Base-by-base conservation (phyloP, 1,140 invertebrate genomes). In the Epicauta chinensis region DNA sequence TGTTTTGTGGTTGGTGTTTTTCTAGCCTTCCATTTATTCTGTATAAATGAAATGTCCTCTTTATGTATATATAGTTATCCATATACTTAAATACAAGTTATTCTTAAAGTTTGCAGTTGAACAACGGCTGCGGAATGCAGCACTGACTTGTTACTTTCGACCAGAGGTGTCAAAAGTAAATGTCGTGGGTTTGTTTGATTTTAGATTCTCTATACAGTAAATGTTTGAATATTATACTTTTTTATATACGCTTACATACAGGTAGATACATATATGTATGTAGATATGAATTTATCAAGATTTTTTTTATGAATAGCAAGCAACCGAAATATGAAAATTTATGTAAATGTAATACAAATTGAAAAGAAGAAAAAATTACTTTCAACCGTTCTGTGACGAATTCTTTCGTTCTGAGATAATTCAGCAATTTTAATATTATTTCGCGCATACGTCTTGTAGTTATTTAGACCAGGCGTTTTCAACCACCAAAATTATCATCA, bases 141-240 rank as follows among this genome's bases (percentile, higher is more conserved):
- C 64, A 64, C 60, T 29, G 55, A 61, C 45, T 58, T 66, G 62
- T 64, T 66, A 66, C 61, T 66, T 64, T 62, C 61, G 59, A 64
- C 47, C 53, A 49, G 47, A 66, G 59, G 62, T 66, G 64, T 64
- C 63, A 66, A 66, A 60, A 60, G 60, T 60, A 62, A 62, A 64
- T 56, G 60, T 51, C 50, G 59, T 61, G 52, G 56, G 61, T 63
- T 60, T 60, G 58, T 58, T 60, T 63, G 51, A 45, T 41, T 63
- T 55, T 51, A 43, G 35, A 55, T 60, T 51, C 51, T 58, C 36
- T n/a, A n/a, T n/a, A n/a, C 42, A 38, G 56, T 54, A 51, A 56
- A 46, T 56, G 53, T 51, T 56, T 51, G 41, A 51, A 38, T 38
- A 16, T 36, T 32, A 47, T n/a, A n/a, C n/a, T n/a, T n/a, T n/a